Base-by-base conservation (phyloP, 2,113 vertebrate genomes). In the Amblyopsis rosae region DNA sequence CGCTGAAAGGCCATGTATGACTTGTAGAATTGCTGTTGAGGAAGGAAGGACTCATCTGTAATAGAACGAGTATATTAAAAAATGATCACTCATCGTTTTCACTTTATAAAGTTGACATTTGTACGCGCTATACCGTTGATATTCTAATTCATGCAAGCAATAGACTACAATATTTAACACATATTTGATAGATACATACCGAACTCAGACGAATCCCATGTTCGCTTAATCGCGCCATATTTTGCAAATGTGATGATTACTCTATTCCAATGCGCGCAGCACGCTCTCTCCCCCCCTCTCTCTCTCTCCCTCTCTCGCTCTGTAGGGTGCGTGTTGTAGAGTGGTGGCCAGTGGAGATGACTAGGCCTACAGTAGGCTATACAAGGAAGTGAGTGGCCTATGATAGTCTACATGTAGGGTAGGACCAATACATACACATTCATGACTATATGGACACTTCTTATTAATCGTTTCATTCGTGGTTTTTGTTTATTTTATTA, bases 1-100 rank as follows among this genome's bases (percentile, higher is more conserved):
- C 94, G 82, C 93, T 92, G 91, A 94, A 94, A 45, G 95, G 93
- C 90, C 93, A 92, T 49, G 91, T 93, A 48, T 93, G 92, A 88
- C 90, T 94, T 46, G 90, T 91, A 26, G 92, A 93, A 90, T 94
- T 94, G 79, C 93, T 94, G 88, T 91, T 90, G 70, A 93, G 89
- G 78, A 90, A 95, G 72, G 92, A 86, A 47, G 93, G 94, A 57
- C 92, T 93, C 90, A 94, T 93, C 94, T 93, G 65, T 49, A 85
- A 76, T 51, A 49, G 0, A 59, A 59, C 61, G 6, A 3, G 19
- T 15, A 56, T 0, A 41, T 41, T 7, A 41, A 41, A 41, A 70
- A 33, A 26, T n/a, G n/a, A 63, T 9, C 4, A 35, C 26, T 5
- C 3, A 9, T 33, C 54, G 3, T 53, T 26, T 63, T 65, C 56